Evolutionary conservation across 2,113 vertebrate species (phyloP).

Genomic region (Podiceps cristatus): DNA sequence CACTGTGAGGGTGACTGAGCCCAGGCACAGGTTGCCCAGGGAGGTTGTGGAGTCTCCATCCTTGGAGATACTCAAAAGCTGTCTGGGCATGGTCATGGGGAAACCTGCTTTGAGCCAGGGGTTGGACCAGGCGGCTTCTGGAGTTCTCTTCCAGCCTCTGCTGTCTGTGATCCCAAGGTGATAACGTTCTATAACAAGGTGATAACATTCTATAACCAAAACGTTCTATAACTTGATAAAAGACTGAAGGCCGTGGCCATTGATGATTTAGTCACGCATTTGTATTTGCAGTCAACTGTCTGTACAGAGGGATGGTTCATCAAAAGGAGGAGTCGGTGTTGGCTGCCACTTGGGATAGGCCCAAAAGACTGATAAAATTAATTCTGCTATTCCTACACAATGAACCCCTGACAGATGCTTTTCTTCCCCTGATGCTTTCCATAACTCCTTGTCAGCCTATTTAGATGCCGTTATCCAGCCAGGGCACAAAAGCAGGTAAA

Average conservation of each 20-base stretch:
- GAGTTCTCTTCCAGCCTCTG: not conserved
- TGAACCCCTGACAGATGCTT: not conserved
- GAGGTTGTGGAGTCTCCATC: not conserved
- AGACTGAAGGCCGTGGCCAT: not conserved
- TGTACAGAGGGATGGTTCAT: not conserved
- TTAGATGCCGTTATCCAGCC: not conserved
- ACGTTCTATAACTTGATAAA: not conserved
- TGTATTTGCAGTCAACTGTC: not conserved
- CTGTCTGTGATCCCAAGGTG: not conserved
- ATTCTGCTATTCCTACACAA: slow-evolving; percentile 1
- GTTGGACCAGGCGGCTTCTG: not conserved
- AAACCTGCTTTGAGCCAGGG: not conserved
- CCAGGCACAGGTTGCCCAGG: not conserved
- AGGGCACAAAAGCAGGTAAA: not conserved
- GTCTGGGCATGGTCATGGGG: not conserved
- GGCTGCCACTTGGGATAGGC: not conserved
- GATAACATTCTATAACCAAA: too few species aligned
- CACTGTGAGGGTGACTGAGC: not conserved
- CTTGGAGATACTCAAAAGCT: not conserved
- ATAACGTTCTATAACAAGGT: not conserved
- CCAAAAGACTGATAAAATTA: not conserved
- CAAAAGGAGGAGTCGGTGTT: not conserved
- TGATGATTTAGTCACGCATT: not conserved
- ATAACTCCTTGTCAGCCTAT: not conserved
- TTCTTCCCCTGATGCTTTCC: not conserved